Conservation (phyloP, 2,113 vertebrate species). For the Alexandromys fortis region DNA sequence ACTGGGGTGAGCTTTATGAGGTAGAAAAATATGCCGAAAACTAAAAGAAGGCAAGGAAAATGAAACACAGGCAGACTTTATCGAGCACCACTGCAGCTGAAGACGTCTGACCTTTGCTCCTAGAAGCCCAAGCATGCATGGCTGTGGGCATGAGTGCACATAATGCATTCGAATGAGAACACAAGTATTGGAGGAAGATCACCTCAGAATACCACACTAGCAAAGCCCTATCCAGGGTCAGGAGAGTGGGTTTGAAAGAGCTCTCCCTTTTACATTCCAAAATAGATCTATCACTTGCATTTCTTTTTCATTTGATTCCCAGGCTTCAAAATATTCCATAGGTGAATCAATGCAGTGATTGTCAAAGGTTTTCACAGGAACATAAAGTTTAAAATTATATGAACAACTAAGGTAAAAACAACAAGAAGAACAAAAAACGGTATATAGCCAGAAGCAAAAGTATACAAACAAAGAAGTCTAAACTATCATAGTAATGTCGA, state of each 20-base stretch:
- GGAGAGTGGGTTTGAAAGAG: neutral
- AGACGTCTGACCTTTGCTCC: neutral
- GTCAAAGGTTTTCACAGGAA: neutral
- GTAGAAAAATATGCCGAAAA: constrained; percentile 22
- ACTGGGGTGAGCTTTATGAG: constrained; percentile 35
- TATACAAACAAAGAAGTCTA: neutral
- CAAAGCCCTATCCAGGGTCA: neutral
- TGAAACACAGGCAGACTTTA: neutral
- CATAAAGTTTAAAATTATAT: neutral
- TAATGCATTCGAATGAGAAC: neutral
- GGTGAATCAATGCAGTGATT: neutral
- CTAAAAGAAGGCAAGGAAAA: constrained; percentile 27
- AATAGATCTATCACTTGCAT: neutral
- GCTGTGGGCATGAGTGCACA: neutral
- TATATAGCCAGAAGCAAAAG: neutral
- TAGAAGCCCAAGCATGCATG: neutral
- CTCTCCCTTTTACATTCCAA: neutral
- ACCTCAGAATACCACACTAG: neutral
- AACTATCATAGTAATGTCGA: neutral
- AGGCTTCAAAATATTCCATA: neutral
- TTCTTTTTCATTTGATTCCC: constrained; percentile 3
- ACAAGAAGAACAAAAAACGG: neutral
- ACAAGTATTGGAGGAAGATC: neutral
- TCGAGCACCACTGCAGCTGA: neutral
- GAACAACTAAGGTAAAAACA: neutral